Evolutionary conservation across 2,113 vertebrate genomes (phyloP).

Genomic region (Nannobrachium achirus): DNA sequence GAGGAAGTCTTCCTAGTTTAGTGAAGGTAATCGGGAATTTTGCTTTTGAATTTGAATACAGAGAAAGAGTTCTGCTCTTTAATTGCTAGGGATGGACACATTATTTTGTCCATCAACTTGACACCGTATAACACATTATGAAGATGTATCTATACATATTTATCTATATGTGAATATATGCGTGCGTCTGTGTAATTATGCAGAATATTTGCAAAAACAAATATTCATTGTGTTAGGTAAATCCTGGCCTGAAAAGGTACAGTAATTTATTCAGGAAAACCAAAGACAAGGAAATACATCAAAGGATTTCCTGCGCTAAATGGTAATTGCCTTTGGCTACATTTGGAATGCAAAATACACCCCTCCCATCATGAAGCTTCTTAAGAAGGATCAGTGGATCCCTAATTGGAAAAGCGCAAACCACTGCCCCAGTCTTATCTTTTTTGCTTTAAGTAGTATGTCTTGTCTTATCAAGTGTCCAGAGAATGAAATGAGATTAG

Average conservation of each 20-base stretch:
- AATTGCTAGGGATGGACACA: no score
- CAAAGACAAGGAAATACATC: slow-evolving; percentile 13
- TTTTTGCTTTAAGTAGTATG: slow-evolving; percentile 8
- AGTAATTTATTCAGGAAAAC: not conserved
- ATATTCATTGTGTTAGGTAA: not conserved
- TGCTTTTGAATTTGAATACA: not conserved
- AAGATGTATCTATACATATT: no score
- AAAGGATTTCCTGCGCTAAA: slow-evolving; percentile 22
- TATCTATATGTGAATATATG: no score
- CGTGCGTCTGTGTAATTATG: no score
- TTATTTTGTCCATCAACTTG: not conserved
- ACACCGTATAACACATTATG: not conserved
- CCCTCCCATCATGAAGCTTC: slow-evolving; percentile 22
- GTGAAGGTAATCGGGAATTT: not conserved
- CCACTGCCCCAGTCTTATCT: slow-evolving; percentile 21
- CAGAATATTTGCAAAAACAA: no score
- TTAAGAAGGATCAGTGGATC: slow-evolving; percentile 31
- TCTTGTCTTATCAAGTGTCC: slow-evolving; percentile 42
- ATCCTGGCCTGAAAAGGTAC: not conserved
- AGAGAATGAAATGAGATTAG: slow-evolving; percentile 44
- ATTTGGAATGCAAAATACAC: slow-evolving; percentile 51
- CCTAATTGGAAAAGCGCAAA: slow-evolving; percentile 50
- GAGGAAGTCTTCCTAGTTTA: not conserved
- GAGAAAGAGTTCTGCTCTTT: not conserved
- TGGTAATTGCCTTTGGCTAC: slow-evolving; percentile 39